Base-by-base conservation (phyloP, 1,140 invertebrate species). In the Trichomalopsis sarcophagae region DNA sequence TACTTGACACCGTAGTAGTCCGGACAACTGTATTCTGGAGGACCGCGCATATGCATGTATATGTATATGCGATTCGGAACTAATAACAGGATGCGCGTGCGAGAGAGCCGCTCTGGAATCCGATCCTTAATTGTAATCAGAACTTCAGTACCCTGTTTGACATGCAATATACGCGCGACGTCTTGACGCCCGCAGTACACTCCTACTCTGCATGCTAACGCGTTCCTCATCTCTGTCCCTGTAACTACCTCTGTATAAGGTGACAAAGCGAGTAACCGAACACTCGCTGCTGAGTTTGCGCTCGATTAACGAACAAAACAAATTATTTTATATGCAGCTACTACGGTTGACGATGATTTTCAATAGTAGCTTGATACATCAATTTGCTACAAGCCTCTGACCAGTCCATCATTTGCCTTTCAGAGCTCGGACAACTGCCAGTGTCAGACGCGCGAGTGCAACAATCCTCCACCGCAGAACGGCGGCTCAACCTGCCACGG, bases 391-490 rank as follows among this genome's bases (percentile, higher is more conserved):
- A 17, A 62, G 36, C 36, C 36, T 62, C 14, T 62, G 11, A 62
- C 55, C 3, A 21, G 2, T 21, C 14, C 14, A 21, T 62, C 14
- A 55, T 62, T n/a, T 14, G 11, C 47, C 2, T 50, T 50, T 7
- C 55, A 91, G 85, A 89, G 82, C 5, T 87, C 90, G 9, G 96
- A 97, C 88, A 94, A 94, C 82, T 99, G 98, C 89, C 91, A 95
- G 86, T 99, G 98, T 90, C 95, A 96, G 55, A 95, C 94, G 2
- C 93, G 97, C 0, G 93, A 94, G 4, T 99, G 98, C 90, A 96
- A 97, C 89, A 97, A 97, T 90, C 98, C 98, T 0, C 92, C 94
- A n/a, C 97, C 98, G 0, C 94, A 94, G 71, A 95, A 97, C 90
- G 97, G 97, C 0, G 98, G 98, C 4, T 91, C 92, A 14, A 50